Percentiles rank a stretch among this genome's conserved stretches.
Conservation (phyloP, 1,140 invertebrate genomes). For the Stegodyphus dumicola region DNA sequence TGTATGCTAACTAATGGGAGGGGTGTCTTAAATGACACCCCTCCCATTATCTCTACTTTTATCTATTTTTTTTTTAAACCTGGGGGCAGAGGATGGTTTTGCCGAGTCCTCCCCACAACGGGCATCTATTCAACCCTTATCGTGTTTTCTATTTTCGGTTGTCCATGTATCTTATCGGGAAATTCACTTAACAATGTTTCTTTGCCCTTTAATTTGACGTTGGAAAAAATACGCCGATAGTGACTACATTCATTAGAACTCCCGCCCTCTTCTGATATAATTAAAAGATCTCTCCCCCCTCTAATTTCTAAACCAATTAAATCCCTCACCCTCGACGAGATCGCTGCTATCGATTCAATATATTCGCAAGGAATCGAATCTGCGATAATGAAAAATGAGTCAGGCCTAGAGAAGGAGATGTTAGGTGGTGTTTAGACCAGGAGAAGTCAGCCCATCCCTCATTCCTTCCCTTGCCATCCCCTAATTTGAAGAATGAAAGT, state of each 20-base stretch:
- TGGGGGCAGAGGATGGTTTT: too few species aligned
- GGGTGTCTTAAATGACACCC: too few species aligned
- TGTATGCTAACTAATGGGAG: too few species aligned
- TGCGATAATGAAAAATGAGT: constrained; percentile 43
- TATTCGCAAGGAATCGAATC: constrained; percentile 9
- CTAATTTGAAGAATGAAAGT: constrained; percentile 26
- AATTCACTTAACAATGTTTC: too few species aligned
- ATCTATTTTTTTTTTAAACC: too few species aligned
- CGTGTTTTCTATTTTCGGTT: too few species aligned
- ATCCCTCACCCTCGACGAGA: constrained; percentile 16
- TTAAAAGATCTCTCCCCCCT: constrained; percentile 23
- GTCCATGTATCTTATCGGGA: too few species aligned
- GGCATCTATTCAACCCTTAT: too few species aligned
- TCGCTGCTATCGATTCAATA: constrained; percentile 29
- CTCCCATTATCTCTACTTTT: too few species aligned
- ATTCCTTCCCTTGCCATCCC: background rate
- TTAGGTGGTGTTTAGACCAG: background rate
- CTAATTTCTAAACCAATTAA: constrained; percentile 49
- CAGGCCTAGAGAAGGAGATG: background rate
- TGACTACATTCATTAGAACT: constrained; percentile 26
- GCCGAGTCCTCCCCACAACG: too few species aligned
- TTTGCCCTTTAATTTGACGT: background rate
- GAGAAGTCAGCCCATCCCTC: too few species aligned
- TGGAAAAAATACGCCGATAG: constrained; percentile 4
- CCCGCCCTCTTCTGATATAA: constrained; percentile 18